Evolutionary conservation across 2,113 vertebrate species (phyloP).

Genomic region (Tragelaphus scriptus): DNA sequence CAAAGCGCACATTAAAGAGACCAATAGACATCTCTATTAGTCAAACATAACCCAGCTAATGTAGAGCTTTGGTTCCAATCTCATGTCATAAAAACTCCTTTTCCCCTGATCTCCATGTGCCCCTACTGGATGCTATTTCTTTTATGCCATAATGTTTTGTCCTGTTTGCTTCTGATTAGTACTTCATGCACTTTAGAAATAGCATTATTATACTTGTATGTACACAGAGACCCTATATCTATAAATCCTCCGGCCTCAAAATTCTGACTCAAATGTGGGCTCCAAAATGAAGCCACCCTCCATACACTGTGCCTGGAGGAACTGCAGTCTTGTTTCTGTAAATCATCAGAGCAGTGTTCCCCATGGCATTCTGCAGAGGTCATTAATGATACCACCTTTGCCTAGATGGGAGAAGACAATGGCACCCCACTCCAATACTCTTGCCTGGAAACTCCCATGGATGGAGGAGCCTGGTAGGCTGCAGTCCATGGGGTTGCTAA

Average conservation of each 20-base stretch:
- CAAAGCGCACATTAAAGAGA: background rate
- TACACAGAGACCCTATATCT: background rate
- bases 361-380: background rate
- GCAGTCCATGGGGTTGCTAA: too few species aligned
- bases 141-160: background rate
- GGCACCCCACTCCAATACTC: too few species aligned
- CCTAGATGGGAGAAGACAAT: background rate
- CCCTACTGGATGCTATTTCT: background rate
- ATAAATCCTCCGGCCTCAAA: background rate
- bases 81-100: background rate
- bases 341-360: background rate
- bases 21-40: background rate
- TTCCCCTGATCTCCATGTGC: background rate
- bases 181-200: background rate
- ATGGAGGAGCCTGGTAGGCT: too few species aligned
- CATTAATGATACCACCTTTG: background rate
- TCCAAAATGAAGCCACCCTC: background rate
- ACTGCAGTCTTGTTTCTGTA: background rate
- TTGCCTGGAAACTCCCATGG: too few species aligned
- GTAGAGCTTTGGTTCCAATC: background rate
- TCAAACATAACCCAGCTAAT: background rate
- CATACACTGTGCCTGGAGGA: background rate
- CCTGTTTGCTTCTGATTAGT: background rate
- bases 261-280: background rate
- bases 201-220: background rate